Evolutionary conservation across 2,113 vertebrate species (phyloP).

Genomic region (Ceratotherium simum): DNA sequence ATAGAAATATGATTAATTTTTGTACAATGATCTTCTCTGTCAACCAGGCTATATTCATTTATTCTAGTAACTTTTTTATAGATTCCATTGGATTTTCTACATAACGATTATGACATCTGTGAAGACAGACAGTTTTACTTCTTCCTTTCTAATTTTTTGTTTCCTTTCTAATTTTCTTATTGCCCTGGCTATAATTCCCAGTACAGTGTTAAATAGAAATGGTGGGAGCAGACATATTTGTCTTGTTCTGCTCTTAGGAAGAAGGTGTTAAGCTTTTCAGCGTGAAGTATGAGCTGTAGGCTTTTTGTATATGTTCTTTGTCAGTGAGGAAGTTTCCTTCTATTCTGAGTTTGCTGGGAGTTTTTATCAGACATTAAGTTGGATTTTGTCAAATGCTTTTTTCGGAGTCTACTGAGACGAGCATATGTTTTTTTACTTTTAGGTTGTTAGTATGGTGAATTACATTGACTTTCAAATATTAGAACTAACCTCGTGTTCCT

Average conservation of each 20-base stretch:
- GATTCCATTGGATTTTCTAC: background rate
- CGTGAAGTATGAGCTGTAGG: background rate
- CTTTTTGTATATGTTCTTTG: background rate
- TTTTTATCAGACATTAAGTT: background rate
- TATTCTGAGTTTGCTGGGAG: background rate
- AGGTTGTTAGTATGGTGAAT: background rate
- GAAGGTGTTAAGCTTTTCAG: background rate
- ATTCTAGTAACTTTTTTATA: background rate
- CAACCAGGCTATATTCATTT: background rate
- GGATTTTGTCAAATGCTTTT: background rate
- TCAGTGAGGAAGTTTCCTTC: background rate
- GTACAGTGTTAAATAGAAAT: background rate
- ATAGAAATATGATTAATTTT: background rate
- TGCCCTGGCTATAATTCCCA: background rate
- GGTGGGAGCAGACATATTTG: background rate
- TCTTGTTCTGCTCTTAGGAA: constrained; percentile 15
- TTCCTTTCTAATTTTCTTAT: background rate
- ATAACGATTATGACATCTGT: background rate
- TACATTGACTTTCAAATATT: background rate
- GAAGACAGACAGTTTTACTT: constrained; percentile 3
- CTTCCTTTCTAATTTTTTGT: background rate
- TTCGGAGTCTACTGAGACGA: background rate
- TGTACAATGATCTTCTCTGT: background rate
- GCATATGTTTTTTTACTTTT: background rate
- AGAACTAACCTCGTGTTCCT: background rate